These are phyloP conservation scores for Cotesia glomerata DNA, from an alignment of 1,140 invertebrate species.

Conservation along the genomic window DNA sequence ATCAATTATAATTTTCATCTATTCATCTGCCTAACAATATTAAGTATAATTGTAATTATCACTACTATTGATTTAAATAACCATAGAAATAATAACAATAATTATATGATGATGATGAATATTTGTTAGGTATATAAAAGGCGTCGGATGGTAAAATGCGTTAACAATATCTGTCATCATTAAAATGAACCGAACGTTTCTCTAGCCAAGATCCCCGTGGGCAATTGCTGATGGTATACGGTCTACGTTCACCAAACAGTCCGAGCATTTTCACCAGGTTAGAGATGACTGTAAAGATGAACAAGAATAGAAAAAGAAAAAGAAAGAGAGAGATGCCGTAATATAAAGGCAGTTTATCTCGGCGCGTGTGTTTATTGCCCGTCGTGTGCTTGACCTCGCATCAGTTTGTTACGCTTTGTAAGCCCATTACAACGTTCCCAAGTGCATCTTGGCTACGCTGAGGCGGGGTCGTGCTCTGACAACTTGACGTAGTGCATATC, in stretches of 20 bases:
- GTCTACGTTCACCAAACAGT: constrained; percentile 19
- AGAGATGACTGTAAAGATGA: neutral
- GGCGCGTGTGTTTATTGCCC: constrained; percentile 61
- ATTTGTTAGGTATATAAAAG: neutral
- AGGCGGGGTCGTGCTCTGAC: constrained; percentile 60
- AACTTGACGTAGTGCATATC: constrained; percentile 62
- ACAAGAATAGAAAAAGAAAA: neutral
- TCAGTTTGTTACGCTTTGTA: constrained; percentile 65
- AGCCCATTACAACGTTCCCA: constrained; percentile 62
- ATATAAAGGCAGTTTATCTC: constrained; percentile 59
- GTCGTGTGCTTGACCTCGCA: constrained; percentile 62
- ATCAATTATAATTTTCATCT: too few relatives aligned
- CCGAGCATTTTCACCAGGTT: constrained; percentile 49
- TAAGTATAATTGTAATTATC: too few relatives aligned
- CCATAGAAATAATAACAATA: neutral
- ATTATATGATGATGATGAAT: neutral
- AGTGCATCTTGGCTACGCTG: constrained; percentile 56
- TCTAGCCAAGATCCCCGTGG: constrained; percentile 5
- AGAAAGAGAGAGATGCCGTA: constrained; percentile 13
- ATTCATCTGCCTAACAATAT: too few relatives aligned
- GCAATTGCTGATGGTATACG: constrained; percentile 6
- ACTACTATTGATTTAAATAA: too few relatives aligned
- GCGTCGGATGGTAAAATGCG: constrained; percentile 19
- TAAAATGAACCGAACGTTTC: constrained; percentile 24
- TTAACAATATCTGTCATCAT: constrained; percentile 34